phyloP scores from a whole-genome alignment of 2,113 vertebrate genomes.

The Copsychus sechellarum region DNA sequence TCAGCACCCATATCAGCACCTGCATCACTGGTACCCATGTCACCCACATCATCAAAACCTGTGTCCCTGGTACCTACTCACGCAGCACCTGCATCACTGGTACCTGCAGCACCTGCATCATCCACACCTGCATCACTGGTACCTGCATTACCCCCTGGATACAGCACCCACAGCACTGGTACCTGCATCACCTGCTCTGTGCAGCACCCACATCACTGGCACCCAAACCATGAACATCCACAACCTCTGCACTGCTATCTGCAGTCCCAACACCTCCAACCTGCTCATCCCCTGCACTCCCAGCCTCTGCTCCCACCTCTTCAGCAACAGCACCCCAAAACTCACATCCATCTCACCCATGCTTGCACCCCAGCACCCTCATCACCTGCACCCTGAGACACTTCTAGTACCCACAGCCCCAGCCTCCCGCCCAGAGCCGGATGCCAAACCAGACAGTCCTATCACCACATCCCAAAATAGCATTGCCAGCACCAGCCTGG shows the following conservation, averaged over 20 bases:
- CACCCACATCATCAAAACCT: neutral
- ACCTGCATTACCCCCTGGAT: neutral
- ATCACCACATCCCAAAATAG: neutral
- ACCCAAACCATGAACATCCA: neutral
- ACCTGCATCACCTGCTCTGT: no score
- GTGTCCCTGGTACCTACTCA: accelerated
- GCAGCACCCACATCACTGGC: neutral
- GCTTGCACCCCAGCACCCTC: neutral
- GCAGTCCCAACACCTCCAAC: no score
- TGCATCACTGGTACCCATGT: neutral
- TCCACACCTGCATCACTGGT: neutral
- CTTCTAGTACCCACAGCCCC: neutral
- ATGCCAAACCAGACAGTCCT: neutral
- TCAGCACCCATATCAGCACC: neutral
- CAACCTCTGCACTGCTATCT: neutral
- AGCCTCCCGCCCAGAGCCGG: neutral
- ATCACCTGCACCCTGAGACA: neutral
- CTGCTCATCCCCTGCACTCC: neutral
- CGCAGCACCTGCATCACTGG: neutral
- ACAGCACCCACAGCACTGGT: neutral
- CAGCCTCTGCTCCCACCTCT: neutral
- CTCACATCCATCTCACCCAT: neutral
- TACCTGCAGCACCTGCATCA: neutral
- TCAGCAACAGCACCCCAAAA: neutral
- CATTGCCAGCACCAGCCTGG: no score